These are phyloP conservation scores for Xanthorhoe designata DNA, from an alignment of 2,888 invertebrate genomes.

Conservation along the genomic window DNA sequence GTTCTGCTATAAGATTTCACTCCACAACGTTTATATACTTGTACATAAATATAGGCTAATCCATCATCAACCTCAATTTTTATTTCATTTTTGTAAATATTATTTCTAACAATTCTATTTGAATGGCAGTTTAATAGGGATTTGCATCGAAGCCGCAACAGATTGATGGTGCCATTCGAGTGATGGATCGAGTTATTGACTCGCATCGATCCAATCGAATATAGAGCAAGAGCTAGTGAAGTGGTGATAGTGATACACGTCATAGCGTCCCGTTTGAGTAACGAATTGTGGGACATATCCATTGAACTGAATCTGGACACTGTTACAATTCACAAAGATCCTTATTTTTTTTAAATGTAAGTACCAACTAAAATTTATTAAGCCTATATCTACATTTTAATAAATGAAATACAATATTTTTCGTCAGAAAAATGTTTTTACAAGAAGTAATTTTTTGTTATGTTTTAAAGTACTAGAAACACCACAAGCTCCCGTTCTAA, in stretches of 20 bases:
- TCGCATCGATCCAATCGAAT: slow-evolving; percentile 36
- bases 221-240: slow-evolving; percentile 13
- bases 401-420: no score
- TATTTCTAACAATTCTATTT: slow-evolving; percentile 24
- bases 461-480: background rate
- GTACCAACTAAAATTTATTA: no score
- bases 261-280: background rate
- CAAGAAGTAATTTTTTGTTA: no score
- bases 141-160: slow-evolving; percentile 41
- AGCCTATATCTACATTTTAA: no score
- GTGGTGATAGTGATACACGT: background rate
- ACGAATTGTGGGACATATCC: background rate
- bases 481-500: slow-evolving; percentile 10
- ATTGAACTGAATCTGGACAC: background rate
- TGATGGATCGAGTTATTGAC: slow-evolving; percentile 47
- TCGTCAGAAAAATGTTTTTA: no score
- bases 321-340: no score
- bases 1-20: no score
- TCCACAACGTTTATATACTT: no score
- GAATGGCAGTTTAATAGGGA: slow-evolving; percentile 37
- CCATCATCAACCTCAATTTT: background rate
- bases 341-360: no score
- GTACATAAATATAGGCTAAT: no score
- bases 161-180: slow-evolving; percentile 45
- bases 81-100: background rate